phyloP scores from a whole-genome alignment of 2,888 invertebrate species.

The Sympetrum striolatum region DNA sequence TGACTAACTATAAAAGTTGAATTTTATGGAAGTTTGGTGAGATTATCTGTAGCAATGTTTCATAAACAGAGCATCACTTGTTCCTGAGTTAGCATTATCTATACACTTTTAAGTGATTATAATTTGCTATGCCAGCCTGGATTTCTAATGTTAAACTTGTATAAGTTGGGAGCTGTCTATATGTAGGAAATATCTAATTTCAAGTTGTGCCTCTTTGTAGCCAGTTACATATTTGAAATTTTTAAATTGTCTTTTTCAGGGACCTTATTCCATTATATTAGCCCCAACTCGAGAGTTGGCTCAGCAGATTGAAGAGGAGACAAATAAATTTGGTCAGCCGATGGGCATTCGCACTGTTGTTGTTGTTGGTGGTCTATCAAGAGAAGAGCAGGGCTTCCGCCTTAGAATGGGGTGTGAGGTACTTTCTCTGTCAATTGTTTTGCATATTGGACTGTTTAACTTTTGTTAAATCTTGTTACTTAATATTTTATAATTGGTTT shows the following conservation, averaged over 20 bases:
- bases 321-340: constrained; percentile 94
- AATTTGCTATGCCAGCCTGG: too few relatives aligned
- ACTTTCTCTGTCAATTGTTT: constrained; percentile 48
- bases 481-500: background rate
- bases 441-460: background rate
- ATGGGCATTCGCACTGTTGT: constrained; percentile 93
- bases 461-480: background rate
- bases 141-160: too few relatives aligned
- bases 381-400: constrained; percentile 98
- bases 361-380: constrained; percentile 96
- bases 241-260: constrained; percentile 60
- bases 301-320: constrained; percentile 99
- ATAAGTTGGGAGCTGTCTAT: too few relatives aligned
- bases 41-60: too few relatives aligned
- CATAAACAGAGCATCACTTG: too few relatives aligned
- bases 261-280: constrained; percentile 98
- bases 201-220: background rate
- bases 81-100: too few relatives aligned
- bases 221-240: background rate
- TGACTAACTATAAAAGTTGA: too few relatives aligned
- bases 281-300: constrained; percentile 99
- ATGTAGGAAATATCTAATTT: too few relatives aligned
- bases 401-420: constrained; percentile 95
- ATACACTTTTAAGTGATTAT: too few relatives aligned
- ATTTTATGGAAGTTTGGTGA: too few relatives aligned